Evolutionary conservation across 2,888 invertebrate genomes (phyloP).

Genomic region (Tachina grossa): DNA sequence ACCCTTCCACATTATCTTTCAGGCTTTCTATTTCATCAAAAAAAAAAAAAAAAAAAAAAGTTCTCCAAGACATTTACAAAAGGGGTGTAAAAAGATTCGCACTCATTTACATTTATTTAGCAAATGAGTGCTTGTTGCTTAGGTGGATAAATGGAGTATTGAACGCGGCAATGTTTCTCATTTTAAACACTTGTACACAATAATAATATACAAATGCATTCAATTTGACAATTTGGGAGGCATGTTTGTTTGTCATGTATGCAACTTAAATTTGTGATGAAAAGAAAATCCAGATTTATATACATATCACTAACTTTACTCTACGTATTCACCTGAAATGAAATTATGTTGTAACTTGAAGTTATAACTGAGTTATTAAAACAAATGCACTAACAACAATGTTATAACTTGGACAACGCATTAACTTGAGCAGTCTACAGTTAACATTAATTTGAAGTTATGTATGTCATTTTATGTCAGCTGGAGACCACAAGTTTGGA

Average conservation of each 20-base stretch:
- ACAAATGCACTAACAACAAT: too few relatives aligned
- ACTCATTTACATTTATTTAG: slow-evolving; percentile 53
- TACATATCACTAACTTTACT: too few relatives aligned
- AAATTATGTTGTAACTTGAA: too few relatives aligned
- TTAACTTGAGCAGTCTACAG: too few relatives aligned
- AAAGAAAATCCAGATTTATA: not conserved
- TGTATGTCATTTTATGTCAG: too few relatives aligned
- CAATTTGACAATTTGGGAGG: slow-evolving; percentile 10
- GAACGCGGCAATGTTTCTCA: slow-evolving; percentile 54
- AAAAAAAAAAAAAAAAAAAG: not conserved
- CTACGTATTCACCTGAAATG: too few relatives aligned
- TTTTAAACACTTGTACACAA: not conserved
- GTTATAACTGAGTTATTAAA: too few relatives aligned
- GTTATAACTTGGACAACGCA: too few relatives aligned
- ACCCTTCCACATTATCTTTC: slow-evolving; percentile 31
- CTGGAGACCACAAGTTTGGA: too few relatives aligned
- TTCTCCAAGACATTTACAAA: slow-evolving; percentile 18
- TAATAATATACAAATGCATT: slow-evolving; percentile 8
- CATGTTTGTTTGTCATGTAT: not conserved
- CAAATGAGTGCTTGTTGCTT: slow-evolving; percentile 25
- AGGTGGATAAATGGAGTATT: slow-evolving; percentile 48
- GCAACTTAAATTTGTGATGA: not conserved
- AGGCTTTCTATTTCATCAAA: not conserved
- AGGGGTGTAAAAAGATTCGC: slow-evolving; percentile 29
- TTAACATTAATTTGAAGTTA: too few relatives aligned